phyloP scores from a whole-genome alignment of 2,113 vertebrate genomes.

The Caranx ignobilis region DNA sequence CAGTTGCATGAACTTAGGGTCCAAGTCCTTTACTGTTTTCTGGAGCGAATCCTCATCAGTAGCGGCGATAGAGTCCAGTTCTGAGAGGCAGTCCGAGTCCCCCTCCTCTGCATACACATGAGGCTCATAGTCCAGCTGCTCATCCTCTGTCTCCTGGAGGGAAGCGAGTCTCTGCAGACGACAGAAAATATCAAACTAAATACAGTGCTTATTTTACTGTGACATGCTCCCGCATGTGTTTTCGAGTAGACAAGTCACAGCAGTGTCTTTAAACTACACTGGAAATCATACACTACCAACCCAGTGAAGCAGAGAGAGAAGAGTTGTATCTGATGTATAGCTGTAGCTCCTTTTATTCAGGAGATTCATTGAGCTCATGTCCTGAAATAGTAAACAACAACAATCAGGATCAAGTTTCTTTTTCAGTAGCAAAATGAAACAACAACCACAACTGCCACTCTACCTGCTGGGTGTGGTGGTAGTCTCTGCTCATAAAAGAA shows the following conservation, averaged over 20 bases:
- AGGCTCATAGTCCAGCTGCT: conserved; percentile 34
- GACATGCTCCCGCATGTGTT: background rate
- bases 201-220: background rate
- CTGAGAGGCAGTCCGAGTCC: background rate
- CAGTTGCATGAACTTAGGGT: conserved; percentile 48
- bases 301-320: conserved; percentile 8
- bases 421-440: background rate
- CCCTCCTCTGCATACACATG: conserved; percentile 60
- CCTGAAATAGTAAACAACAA: conserved; percentile 8
- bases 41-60: conserved; percentile 22
- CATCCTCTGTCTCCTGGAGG: conserved; percentile 7
- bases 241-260: background rate
- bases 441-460: background rate
- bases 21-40: conserved; percentile 26
- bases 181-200: background rate
- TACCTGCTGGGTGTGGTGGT: conserved; percentile 31
- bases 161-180: conserved; percentile 51
- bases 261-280: background rate
- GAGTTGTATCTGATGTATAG: background rate
- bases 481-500: background rate
- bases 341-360: background rate
- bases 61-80: conserved; percentile 54
- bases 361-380: background rate
- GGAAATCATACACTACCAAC: conserved; percentile 21
- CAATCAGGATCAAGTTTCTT: background rate